Evolutionary conservation across 2,113 vertebrate species (phyloP), one percentile per base, ranked within the genome.

Genomic region (Mormoops blainvillei): DNA sequence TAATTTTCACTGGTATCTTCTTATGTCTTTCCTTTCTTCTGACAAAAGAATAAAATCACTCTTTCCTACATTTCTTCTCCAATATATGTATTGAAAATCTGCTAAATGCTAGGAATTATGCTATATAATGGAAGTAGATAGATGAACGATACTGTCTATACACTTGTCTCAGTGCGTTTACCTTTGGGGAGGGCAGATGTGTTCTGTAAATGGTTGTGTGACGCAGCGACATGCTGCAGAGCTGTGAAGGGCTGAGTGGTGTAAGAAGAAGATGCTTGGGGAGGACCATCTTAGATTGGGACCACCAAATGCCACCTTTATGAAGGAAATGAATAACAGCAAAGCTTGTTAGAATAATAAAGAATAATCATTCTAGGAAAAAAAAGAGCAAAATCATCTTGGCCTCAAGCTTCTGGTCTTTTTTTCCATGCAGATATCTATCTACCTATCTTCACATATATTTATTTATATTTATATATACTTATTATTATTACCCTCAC

Each of bases 171-270:
- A 12, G 33, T 0, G 5, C 65, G 38, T 71, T 31, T 74, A 4
- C 1, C 0, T 43, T 28, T 84, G 12, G 3, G 61, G 1, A 48
- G 67, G 28, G 45, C 2, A 28, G 52, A 36, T 6, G 6, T 0
- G 2, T 9, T 41, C n/a, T 36, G 3, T 16, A 2, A 7, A 26
- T 0, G 56, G 52, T 20, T 43, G 10, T 48, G 3, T 7, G 68
- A 11, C 3, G 20, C 36, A 36, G 52, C 7, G 38, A 4, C 12
- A 2, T 0, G 13, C 41, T 61, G 1, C 31, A 28, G 26, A n/a
- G 5, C 67, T 19, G 8, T 3, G 65, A 12, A 22, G 31, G 61
- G 5, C 50, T 28, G 22, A 20, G 65, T 2, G 41, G 19, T 28
- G 7, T 6, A n/a, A 31, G 28, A 78, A 50, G 13, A 18, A 56